Evolutionary conservation across 2,113 vertebrate genomes (phyloP), one percentile per base, ranked within the genome.

Genomic region (Rhea pennata): DNA sequence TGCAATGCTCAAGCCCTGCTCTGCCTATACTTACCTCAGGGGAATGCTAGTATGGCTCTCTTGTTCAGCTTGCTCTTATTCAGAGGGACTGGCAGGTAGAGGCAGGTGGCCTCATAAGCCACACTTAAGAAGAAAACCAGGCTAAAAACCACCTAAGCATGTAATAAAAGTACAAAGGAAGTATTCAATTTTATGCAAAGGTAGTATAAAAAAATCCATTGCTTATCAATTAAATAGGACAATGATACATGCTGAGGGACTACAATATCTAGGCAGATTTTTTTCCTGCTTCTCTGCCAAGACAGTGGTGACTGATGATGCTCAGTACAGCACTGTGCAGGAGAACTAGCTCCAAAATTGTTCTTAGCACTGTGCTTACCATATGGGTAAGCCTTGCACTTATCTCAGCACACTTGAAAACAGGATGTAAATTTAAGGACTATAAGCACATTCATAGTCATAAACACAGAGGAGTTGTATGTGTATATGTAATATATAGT

Each of bases 341-440:
- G 51, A 87, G 86, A 88, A 67, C 46, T 11, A 92, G 65, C 22
- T 88, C 67, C 70, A 93, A 42, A 94, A 87, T n/a, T 46, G 7
- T 83, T 94, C 78, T 84, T 92, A 67, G 23, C 79, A 74, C 82
- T 62, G 40, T 8, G 40, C 48, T 67, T 89, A 62, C 92, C 93
- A 79, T 95, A 89, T 91, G 87, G 27, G 61, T 73, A 56, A 61
- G 84, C 19, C 33, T 89, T 82, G 84, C 72, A 80, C 93, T 93
- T 84, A 95, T 95, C 92, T 96, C 89, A 95, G 86, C 88, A 51
- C 24, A 31, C 62, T 89, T 79, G 44, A 76, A 87, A 96, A 89
- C 71, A 87, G 74, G 71, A 95, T 85, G 74, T 33, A 94, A 90
- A 96, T 90, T 62, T 36, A 66, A 87, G 78, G 58, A 54, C 78